Percentiles rank a stretch among this genome's conserved stretches.
phyloP scores from a whole-genome alignment of 2,113 vertebrate genomes.

The Ameiurus melas region DNA sequence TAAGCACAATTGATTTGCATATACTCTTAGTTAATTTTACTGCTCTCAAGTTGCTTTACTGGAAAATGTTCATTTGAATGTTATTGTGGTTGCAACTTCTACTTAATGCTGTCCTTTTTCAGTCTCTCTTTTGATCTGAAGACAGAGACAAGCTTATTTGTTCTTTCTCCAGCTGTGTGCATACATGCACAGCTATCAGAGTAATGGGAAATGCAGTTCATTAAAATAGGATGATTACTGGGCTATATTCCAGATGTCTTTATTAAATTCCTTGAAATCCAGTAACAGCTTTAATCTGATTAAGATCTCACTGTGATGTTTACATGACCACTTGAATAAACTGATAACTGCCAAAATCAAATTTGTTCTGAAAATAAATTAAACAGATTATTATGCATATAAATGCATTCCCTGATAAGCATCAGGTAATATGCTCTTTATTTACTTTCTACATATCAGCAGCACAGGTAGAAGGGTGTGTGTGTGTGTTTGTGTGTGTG shows the following conservation, averaged over 20 bases:
- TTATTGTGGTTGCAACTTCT: neutral
- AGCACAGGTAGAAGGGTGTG: neutral
- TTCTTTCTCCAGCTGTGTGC: neutral
- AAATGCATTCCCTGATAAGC: neutral
- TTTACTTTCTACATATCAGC: conserved; percentile 8
- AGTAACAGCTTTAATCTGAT: neutral
- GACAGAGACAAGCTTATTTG: neutral
- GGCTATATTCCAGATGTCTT: neutral
- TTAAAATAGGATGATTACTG: neutral
- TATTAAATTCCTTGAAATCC: neutral
- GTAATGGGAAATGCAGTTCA: neutral
- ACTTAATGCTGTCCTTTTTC: neutral
- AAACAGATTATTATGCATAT: neutral
- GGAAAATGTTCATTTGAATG: neutral
- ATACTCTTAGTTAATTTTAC: neutral
- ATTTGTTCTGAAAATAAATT: neutral
- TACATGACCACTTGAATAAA: neutral
- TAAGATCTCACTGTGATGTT: neutral
- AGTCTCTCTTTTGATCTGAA: neutral
- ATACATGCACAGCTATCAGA: neutral
- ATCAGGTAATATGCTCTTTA: neutral
- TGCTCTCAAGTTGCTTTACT: neutral
- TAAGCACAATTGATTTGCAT: neutral
- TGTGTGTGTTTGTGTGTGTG: neutral
- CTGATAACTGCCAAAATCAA: neutral